Conservation (phyloP, 2,888 invertebrate genomes). For the Hypsopygia costalis region DNA sequence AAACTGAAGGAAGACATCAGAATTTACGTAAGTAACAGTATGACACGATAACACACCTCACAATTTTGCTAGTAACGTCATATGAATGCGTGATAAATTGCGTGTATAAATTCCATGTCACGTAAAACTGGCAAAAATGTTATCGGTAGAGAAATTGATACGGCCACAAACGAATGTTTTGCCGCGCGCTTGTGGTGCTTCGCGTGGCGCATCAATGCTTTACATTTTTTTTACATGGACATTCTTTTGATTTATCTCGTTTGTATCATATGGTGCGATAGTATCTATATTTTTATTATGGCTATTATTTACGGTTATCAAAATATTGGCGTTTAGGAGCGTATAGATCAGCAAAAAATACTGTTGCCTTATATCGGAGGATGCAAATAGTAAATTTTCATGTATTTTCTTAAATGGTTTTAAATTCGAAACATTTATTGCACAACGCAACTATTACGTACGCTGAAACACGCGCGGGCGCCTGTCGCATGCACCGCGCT, state of each 20-base stretch:
- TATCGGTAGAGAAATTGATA: slow-evolving; percentile 73
- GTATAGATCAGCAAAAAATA: too few species aligned
- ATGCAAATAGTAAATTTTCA: too few species aligned
- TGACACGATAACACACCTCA: slow-evolving; percentile 65
- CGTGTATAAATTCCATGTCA: slow-evolving; percentile 75
- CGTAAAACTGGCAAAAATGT: slow-evolving; percentile 73
- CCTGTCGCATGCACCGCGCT: too few species aligned
- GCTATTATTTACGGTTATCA: too few species aligned
- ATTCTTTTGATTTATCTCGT: slow-evolving; percentile 12
- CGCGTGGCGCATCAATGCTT: slow-evolving; percentile 42
- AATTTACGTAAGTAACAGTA: slow-evolving; percentile 37
- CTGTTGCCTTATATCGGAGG: too few species aligned
- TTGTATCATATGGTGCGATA: background rate
- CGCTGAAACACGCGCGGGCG: too few species aligned
- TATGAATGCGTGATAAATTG: slow-evolving; percentile 76
- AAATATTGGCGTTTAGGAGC: too few species aligned
- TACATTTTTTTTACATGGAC: slow-evolving; percentile 32
- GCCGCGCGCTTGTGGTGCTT: slow-evolving; percentile 43
- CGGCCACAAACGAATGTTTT: slow-evolving; percentile 52
- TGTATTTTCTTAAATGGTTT: too few species aligned
- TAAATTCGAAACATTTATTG: too few species aligned
- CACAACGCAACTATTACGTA: too few species aligned
- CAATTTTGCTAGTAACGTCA: slow-evolving; percentile 67
- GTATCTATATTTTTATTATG: too few species aligned
- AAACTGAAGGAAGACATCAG: slow-evolving; percentile 48